A percentile compares a stretch with the other conserved stretches of the same genome.
Conservation (phyloP, 1,140 invertebrate genomes). For the Orussus abietinus region DNA sequence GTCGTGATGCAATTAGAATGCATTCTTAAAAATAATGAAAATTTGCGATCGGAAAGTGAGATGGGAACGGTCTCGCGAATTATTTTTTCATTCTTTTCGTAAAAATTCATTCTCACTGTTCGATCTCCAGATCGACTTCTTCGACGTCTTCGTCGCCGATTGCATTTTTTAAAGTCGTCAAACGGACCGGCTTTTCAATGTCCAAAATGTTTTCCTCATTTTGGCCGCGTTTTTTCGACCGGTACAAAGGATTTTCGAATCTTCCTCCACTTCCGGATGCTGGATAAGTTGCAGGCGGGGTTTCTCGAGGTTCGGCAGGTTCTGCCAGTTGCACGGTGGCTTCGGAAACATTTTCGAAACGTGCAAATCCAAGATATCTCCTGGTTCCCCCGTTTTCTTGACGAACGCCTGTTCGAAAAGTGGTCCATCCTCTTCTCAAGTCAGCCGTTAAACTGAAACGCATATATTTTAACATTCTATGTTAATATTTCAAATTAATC, state of each 20-base stretch:
- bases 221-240: conserved; percentile 25
- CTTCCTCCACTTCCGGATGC: conserved; percentile 18
- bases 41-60: background rate
- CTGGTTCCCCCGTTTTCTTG: conserved; percentile 15
- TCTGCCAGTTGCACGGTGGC: conserved; percentile 36
- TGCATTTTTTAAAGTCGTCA: conserved; percentile 23
- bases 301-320: background rate
- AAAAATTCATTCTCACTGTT: conserved; percentile 20
- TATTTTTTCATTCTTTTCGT: background rate
- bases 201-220: conserved; percentile 21
- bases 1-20: too few relatives aligned
- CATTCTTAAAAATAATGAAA: too few relatives aligned
- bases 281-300: background rate
- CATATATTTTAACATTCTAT: too few relatives aligned
- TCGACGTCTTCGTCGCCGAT: conserved; percentile 19
- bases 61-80: background rate
- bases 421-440: too few relatives aligned
- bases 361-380: conserved; percentile 38
- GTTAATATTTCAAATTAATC: too few relatives aligned
- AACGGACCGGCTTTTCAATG: conserved; percentile 26
- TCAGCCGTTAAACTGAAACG: too few relatives aligned
- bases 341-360: conserved; percentile 45
- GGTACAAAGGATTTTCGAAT: conserved; percentile 48
- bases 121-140: conserved; percentile 31
- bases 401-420: conserved; percentile 20